Conservation (phyloP, 2,797 vertebrate species). For the Amblyraja radiata region DNA sequence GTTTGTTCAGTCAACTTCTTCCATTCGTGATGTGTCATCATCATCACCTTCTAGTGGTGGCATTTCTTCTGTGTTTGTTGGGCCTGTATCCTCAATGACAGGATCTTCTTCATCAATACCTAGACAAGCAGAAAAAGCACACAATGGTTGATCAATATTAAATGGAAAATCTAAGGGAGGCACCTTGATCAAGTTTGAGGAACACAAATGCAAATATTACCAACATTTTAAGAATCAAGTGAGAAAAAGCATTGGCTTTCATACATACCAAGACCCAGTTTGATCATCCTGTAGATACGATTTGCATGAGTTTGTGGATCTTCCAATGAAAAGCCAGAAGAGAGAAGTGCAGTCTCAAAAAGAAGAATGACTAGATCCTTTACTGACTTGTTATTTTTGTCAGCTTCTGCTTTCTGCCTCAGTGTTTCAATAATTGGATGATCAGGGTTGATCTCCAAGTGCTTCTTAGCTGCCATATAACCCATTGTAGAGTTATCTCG, state of each 20-base stretch:
- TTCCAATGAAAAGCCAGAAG: slow-evolving; percentile 87
- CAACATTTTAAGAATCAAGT: no score
- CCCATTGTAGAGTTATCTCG: slow-evolving; percentile 94
- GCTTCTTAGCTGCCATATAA: slow-evolving; percentile 97
- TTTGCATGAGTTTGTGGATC: slow-evolving; percentile 92
- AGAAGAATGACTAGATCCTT: slow-evolving; percentile 90
- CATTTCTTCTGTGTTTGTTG: slow-evolving; percentile 78
- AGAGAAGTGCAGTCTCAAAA: slow-evolving; percentile 82
- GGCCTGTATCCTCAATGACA: slow-evolving; percentile 64
- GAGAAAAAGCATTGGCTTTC: no score
- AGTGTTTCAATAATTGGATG: slow-evolving; percentile 88
- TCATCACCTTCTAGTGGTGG: slow-evolving; percentile 86
- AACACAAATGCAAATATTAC: no score
- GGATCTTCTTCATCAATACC: slow-evolving; percentile 90
- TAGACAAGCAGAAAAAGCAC: slow-evolving; percentile 43
- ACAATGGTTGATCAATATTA: neutral
- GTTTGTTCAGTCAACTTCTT: slow-evolving; percentile 76
- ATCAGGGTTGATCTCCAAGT: slow-evolving; percentile 84
- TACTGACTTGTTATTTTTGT: slow-evolving; percentile 95
- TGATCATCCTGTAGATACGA: slow-evolving; percentile 95
- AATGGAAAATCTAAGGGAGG: no score
- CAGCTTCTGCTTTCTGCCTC: slow-evolving; percentile 83
- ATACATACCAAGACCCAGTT: slow-evolving; percentile 82
- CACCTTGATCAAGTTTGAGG: no score
- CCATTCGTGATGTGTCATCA: slow-evolving; percentile 87